Evolutionary conservation across 2,888 invertebrate genomes (phyloP), one percentile per base, ranked within the genome.

Genomic region (Tenthredo notha): DNA sequence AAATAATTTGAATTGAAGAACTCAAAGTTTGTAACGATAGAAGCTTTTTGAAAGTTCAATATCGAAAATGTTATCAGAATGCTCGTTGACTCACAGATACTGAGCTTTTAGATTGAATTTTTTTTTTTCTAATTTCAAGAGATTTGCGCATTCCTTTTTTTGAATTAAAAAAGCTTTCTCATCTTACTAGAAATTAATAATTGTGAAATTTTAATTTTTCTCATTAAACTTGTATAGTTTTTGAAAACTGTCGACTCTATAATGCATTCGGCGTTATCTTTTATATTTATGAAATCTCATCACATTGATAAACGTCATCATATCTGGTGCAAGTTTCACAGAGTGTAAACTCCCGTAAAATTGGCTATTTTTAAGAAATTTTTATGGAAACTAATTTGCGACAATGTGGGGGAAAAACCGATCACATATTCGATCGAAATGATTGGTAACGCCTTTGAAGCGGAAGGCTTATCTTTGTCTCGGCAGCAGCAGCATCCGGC

Each of bases 381-480:
- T 75, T n/a, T 21, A 10, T 25, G 29, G 29, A 33, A 77, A 54
- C 29, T 77, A 25, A 77, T 77, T 54, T 54, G 15, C n/a, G 50
- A 12, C 50, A 54, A 54, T 29, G 77, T 54, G 15, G n/a, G 15
- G n/a, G 10, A 6, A 54, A 54, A 75, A 77, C 47, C 33, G 54
- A 50, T 54, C 18, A 29, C 77, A 77, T 77, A 77, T 77, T 77
- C n/a, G 77, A 77, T 77, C 50, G 77, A 5, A 29, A 33, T 54
- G 77, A 77, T 77, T 54, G 77, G 50, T 77, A 77, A 54, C 37
- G 9, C 29, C 77, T 29, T 50, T 33, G 77, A 77, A 29, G 54
- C 18, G 77, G 50, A 77, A 77, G 33, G 77, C 77, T 77, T 77
- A 77, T 77, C 77, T 77, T 54, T 29, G 29, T 29, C 50, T 54